Evolutionary conservation across 2,797 vertebrate species (phyloP).

Genomic region (Tinamus major): DNA sequence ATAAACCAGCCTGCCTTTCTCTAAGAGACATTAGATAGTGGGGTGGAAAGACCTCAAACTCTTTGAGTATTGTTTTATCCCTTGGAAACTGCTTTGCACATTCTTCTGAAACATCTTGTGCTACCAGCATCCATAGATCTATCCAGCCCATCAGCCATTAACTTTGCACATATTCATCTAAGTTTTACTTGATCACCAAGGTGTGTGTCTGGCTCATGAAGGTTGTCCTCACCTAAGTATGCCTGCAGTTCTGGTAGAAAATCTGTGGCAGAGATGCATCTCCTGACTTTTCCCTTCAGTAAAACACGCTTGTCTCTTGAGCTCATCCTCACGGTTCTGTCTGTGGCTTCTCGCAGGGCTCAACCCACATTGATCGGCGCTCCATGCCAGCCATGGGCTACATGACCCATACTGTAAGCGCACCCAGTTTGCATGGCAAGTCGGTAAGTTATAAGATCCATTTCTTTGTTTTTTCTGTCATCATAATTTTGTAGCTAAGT

Average conservation of each 20-base stretch:
- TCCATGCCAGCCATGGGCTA: slow-evolving; percentile 97
- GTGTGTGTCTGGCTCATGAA: background rate
- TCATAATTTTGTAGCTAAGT: background rate
- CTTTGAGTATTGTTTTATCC: background rate
- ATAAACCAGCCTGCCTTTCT: background rate
- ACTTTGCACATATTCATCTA: background rate
- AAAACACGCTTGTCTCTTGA: background rate
- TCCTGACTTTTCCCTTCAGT: background rate
- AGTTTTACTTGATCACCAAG: background rate
- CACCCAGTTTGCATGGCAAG: slow-evolving; percentile 96
- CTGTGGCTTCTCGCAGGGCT: slow-evolving; percentile 81
- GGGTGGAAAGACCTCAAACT: too few species aligned
- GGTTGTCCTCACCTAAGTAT: background rate
- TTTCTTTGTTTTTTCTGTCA: background rate
- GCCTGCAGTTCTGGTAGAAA: background rate
- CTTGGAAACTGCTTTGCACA: background rate
- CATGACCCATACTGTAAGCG: slow-evolving; percentile 98
- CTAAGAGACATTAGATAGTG: background rate
- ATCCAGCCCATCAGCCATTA: background rate
- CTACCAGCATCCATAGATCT: background rate
- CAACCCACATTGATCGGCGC: slow-evolving; percentile 87
- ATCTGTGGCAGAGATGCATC: background rate
- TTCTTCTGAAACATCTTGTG: background rate
- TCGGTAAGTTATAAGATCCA: slow-evolving; percentile 84
- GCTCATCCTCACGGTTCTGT: background rate